These are phyloP conservation scores for Nycteola revayana DNA, from an alignment of 2,888 invertebrate species.

Conservation along the genomic window DNA sequence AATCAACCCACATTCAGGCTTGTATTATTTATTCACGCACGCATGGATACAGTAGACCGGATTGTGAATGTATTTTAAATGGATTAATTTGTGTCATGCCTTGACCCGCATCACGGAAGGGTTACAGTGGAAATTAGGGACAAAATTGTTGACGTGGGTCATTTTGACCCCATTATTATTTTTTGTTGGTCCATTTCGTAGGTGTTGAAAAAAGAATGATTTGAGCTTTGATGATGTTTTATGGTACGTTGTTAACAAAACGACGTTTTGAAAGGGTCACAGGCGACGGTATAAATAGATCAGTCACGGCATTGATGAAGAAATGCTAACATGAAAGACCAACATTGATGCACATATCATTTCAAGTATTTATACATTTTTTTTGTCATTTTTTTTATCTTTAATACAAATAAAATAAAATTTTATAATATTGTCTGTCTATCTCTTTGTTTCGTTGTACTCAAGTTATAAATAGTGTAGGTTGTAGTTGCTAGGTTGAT, in stretches of 20 bases:
- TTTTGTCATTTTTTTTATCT: no score
- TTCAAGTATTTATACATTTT: no score
- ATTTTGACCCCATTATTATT: conserved; percentile 25
- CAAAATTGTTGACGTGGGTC: conserved; percentile 45
- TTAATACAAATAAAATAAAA: no score
- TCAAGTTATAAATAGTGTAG: no score
- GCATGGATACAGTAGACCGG: conserved; percentile 38
- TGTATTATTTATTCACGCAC: conserved; percentile 47
- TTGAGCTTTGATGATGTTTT: conserved; percentile 20
- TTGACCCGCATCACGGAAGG: conserved; percentile 48
- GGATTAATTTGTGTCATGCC: conserved; percentile 57
- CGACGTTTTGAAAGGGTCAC: no score
- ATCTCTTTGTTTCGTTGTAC: no score
- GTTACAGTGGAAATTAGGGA: conserved; percentile 33
- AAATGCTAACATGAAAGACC: no score
- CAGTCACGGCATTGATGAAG: no score
- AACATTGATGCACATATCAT: no score
- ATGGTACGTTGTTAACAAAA: conserved; percentile 7
- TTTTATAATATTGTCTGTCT: no score
- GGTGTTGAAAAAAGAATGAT: conserved; percentile 19
- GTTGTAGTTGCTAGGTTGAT: no score
- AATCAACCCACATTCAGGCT: conserved; percentile 38
- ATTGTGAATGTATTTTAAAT: conserved; percentile 56
- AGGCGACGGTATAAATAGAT: no score
- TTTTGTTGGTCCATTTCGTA: conserved; percentile 13